Evolutionary conservation across 1,140 invertebrate species (phyloP), one percentile per base, ranked within the genome.

Genomic region (Himalopsyche phryganea): DNA sequence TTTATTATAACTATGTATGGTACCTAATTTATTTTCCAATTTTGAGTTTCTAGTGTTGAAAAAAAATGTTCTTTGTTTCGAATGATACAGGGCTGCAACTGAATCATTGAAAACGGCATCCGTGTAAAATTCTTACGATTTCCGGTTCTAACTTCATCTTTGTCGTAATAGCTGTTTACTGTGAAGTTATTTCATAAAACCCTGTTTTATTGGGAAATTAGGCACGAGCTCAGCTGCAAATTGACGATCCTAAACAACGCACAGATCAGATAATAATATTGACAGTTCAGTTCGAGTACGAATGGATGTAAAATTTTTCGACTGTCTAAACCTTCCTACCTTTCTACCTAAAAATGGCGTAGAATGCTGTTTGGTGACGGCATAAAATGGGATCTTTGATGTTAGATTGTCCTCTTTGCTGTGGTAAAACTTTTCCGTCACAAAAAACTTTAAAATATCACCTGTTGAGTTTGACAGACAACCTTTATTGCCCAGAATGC

Each of bases 361-460:
- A 56, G 45, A 32, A 7, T 49, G 18, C 41, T 45, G n/a, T 19
- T 47, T 44, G 7, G 35, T 55, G 52, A 47, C 44, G 23, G 11
- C 60, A 40, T 50, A 71, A 63, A 67, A 83, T 83, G 80, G 79
- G 76, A 68, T 78, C 78, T 18, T 61, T 75, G 60, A 68, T 67
- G 55, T 68, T 84, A 13, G 69, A 77, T 52, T 86, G 85, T 62
- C 83, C 84, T 4, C 75, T 85, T 69, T 86, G 85, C 65, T 86
- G 84, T 63, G 78, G 78, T 42, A 77, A 81, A 68, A 78, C 72
- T 48, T 86, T 86, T 70, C 67, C 72, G 51, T 80, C 77, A 60
- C 77, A 76, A 42, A 68, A 80, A 63, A 72, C 74, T 41, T 71
- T 86, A 40, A 77, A 81, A 66, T 77, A 80, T 58, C 85, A 86